Conservation (phyloP, 1,140 invertebrate genomes). For the Lordiphosa stackelbergi region DNA sequence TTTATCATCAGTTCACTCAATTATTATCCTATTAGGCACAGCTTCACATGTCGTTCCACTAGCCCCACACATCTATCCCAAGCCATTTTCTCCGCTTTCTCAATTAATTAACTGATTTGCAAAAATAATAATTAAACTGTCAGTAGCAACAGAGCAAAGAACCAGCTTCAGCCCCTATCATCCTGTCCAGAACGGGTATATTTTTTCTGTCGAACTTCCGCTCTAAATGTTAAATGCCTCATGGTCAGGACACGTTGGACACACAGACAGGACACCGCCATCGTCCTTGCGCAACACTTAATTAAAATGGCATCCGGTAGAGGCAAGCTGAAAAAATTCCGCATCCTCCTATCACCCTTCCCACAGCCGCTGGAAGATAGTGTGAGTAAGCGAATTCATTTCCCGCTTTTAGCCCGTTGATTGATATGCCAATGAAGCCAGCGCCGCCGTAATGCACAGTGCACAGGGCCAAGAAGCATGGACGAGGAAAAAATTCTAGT, state of each 20-base stretch:
- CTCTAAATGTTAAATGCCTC: constrained; percentile 60
- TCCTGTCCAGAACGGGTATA: constrained; percentile 5
- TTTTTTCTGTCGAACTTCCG: constrained; percentile 29
- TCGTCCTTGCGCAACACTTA: constrained; percentile 57
- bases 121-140: constrained; percentile 70
- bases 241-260: constrained; percentile 37
- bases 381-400: constrained; percentile 71
- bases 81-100: constrained; percentile 26
- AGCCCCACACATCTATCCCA: too few relatives aligned
- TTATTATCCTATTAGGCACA: too few relatives aligned
- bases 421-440: constrained; percentile 71
- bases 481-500: constrained; percentile 63
- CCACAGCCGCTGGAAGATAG: constrained; percentile 23
- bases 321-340: constrained; percentile 42
- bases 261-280: constrained; percentile 25
- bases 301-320: constrained; percentile 69
- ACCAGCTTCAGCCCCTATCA: constrained; percentile 20
- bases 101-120: constrained; percentile 66
- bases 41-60: neutral
- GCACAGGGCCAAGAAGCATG: constrained; percentile 21
- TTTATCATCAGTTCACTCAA: too few relatives aligned
- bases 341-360: constrained; percentile 20
- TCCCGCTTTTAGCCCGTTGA: constrained; percentile 65
- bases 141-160: constrained; percentile 40
- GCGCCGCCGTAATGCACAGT: constrained; percentile 26